Evolutionary conservation across 53 echinoderm and acorn worm species (phyloP), one percentile per base, ranked within the genome.

Genomic region (Echinometra lucunter): DNA sequence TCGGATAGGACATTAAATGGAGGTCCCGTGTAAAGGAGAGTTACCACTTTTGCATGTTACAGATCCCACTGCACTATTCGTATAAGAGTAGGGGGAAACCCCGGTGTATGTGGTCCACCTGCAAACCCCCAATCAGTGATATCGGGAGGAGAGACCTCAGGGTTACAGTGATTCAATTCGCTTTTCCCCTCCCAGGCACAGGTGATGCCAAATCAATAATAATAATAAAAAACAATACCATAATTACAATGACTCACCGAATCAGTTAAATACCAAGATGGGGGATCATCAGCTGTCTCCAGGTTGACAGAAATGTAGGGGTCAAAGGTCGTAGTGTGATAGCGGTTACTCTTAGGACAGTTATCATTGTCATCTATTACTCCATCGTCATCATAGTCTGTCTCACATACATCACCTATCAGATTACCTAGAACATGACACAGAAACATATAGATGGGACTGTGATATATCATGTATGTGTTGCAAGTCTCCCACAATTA

Each of bases 331-430:
- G 97, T 97, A 0, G 95, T 93, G 56, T 97, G 94, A 82, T 97
- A 97, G 12, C 91, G 90, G 32, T 94, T 95, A 89, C 96, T 97
- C 82, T 97, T 97, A 0, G 97, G 97, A 80, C 98, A 98, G 88
- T 95, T 96, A 72, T 98, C 98, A 37, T 96, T 92, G 25, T 94
- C 94, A 58, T 98, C 95, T 2, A 89, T 30, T 16, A 93, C 91
- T 25, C 97, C 97, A 88, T 98, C 98, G 21, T 95, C 97, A 74
- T 98, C 98, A 34, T 95, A 97, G 45, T 98, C 98, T 5, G 95
- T 95, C 88, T 96, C 97, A 40, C 98, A 98, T 8, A 87, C 96
- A 96, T 98, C 96, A 6, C 98, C 98, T 32, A 97, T 67, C 28
- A 93, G 94, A 63, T 98, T 95, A 23, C 96, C 97, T 97, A 89